Conservation (phyloP, 2,113 vertebrate species). For the Polypterus bichir region DNA sequence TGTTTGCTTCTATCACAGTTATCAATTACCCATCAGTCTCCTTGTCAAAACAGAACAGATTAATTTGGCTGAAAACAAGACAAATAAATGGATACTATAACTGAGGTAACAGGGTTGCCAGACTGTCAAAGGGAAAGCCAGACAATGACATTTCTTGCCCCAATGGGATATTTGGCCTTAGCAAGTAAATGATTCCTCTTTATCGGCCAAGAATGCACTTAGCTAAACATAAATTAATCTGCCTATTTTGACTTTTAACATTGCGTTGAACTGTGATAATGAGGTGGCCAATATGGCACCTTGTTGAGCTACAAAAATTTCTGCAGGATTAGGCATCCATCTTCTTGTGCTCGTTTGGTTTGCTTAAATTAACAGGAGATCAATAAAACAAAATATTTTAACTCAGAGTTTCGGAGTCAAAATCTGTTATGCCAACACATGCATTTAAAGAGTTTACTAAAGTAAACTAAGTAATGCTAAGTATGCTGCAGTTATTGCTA, state of each 20-base stretch:
- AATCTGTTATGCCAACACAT: too few relatives aligned
- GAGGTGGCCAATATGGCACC: constrained; percentile 44
- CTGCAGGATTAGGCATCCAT: constrained; percentile 42
- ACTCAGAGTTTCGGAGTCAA: background rate
- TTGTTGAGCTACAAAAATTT: constrained; percentile 39
- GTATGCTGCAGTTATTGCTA: too few relatives aligned
- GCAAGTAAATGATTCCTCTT: constrained; percentile 55
- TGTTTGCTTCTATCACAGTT: constrained; percentile 80
- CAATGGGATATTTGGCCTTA: constrained; percentile 86
- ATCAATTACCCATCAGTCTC: constrained; percentile 77
- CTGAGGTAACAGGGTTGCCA: constrained; percentile 63
- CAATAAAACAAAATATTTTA: constrained; percentile 27
- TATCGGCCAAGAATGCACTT: constrained; percentile 96
- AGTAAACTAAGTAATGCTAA: too few relatives aligned
- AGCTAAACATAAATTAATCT: constrained; percentile 81
- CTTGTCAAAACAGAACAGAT: constrained; percentile 75
- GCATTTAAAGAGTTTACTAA: too few relatives aligned
- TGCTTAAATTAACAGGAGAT: constrained; percentile 33
- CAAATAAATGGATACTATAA: constrained; percentile 69
- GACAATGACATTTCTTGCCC: constrained; percentile 69
- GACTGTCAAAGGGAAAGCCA: constrained; percentile 66
- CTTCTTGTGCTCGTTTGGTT: constrained; percentile 40
- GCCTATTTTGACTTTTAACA: constrained; percentile 69
- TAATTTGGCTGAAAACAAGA: constrained; percentile 69
- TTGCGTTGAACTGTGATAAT: constrained; percentile 55